Percentiles rank a stretch among this genome's conserved stretches.
phyloP scores from a whole-genome alignment of 2,797 vertebrate genomes.

The Dryobates pubescens region DNA sequence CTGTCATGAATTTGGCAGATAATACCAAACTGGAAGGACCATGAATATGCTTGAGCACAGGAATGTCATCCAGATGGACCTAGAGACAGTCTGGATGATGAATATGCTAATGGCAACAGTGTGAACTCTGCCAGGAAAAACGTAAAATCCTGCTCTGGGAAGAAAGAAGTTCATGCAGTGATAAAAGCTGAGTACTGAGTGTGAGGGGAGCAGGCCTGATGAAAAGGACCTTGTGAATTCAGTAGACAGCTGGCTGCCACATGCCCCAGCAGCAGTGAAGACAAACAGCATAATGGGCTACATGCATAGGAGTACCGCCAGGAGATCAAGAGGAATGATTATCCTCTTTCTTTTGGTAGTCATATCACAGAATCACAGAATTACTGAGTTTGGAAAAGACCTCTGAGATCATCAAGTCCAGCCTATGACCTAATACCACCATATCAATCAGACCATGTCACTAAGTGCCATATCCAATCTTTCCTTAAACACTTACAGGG shows the following conservation, averaged over 20 bases:
- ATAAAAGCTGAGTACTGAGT: neutral
- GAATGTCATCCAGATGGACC: neutral
- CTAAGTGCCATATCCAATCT: no score
- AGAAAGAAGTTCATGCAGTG: neutral
- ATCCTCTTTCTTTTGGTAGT: neutral
- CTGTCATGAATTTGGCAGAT: neutral
- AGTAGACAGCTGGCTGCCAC: neutral
- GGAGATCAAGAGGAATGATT: neutral
- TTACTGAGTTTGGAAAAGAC: no score
- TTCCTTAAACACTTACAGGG: no score
- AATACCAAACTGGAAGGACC: neutral
- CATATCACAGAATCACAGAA: neutral
- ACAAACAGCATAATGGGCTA: neutral
- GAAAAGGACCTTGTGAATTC: neutral
- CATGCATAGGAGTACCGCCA: neutral
- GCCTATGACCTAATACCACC: no score
- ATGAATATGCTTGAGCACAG: neutral
- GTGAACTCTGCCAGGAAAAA: neutral
- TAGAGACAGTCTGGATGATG: accelerated
- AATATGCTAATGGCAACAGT: accelerated
- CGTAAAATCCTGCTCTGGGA: neutral
- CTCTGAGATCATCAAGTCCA: no score
- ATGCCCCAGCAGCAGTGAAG: neutral
- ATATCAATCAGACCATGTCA: no score
- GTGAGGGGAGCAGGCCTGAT: neutral